Evolutionary conservation across 2,113 vertebrate genomes (phyloP).

Genomic region (Gobius niger): DNA sequence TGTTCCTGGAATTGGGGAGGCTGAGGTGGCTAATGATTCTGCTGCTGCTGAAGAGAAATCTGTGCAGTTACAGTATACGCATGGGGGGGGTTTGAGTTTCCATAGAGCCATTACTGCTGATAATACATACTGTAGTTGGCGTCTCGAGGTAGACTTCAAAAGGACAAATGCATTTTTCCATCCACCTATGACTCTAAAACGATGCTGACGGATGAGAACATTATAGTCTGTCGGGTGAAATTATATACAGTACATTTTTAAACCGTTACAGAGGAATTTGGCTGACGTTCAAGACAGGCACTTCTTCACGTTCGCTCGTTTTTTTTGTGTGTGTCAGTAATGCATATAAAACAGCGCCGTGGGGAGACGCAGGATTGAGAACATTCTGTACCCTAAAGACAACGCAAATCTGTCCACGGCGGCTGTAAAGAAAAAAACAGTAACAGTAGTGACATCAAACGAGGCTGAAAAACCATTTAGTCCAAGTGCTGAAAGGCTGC

Average conservation of each 20-base stretch:
- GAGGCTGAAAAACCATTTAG: slow-evolving; percentile 49
- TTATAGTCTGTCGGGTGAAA: slow-evolving; percentile 15
- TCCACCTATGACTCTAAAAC: neutral
- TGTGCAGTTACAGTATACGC: too few relatives aligned
- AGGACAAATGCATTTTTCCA: slow-evolving; percentile 8
- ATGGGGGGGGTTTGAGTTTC: too few relatives aligned
- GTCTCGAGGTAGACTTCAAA: slow-evolving; percentile 12
- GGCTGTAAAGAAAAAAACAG: slow-evolving; percentile 41
- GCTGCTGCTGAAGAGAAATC: too few relatives aligned
- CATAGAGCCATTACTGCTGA: too few relatives aligned
- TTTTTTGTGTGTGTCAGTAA: slow-evolving; percentile 4
- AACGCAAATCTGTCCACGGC: slow-evolving; percentile 32
- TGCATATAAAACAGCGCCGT: slow-evolving; percentile 17
- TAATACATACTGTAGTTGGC: too few relatives aligned
- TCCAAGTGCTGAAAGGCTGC: slow-evolving; percentile 45
- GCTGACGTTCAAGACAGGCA: slow-evolving; percentile 18
- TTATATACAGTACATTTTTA: slow-evolving; percentile 30
- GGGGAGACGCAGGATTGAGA: slow-evolving; percentile 34
- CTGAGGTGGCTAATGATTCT: too few relatives aligned
- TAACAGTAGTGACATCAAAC: slow-evolving; percentile 58
- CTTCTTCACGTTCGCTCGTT: neutral
- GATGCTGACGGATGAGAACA: neutral
- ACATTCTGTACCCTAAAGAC: slow-evolving; percentile 40
- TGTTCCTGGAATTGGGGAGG: too few relatives aligned
- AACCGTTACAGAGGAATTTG: slow-evolving; percentile 35